Conservation (phyloP, 1,140 invertebrate genomes). For the Drosophila tani region DNA sequence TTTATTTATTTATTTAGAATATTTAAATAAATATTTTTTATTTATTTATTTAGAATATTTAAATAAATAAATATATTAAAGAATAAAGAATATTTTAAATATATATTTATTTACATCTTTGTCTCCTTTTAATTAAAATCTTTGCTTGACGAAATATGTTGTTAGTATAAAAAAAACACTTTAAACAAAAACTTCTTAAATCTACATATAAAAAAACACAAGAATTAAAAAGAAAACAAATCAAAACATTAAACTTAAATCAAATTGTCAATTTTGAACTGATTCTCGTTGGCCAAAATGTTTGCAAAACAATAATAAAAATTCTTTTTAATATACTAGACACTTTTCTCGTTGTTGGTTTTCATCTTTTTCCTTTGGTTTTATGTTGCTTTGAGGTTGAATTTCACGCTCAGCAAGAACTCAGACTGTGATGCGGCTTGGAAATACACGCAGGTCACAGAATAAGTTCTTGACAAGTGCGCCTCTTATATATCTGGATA, state of each 20-base stretch:
- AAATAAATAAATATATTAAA: no score
- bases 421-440: slow-evolving; percentile 95
- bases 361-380: background rate
- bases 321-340: background rate
- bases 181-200: slow-evolving; percentile 4
- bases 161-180: slow-evolving; percentile 16
- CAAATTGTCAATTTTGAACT: slow-evolving; percentile 81
- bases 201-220: slow-evolving; percentile 1
- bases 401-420: slow-evolving; percentile 91
- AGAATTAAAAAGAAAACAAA: background rate
- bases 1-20: no score
- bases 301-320: slow-evolving; percentile 22
- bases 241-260: slow-evolving; percentile 26
- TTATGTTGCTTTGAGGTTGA: slow-evolving; percentile 54
- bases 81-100: no score
- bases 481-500: slow-evolving; percentile 51
- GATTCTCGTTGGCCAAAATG: slow-evolving; percentile 85
- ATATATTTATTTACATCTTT: no score
- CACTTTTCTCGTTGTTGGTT: background rate
- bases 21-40: no score
- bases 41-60: no score
- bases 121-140: background rate
- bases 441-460: slow-evolving; percentile 90
- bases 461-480: slow-evolving; percentile 90
- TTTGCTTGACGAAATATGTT: background rate